Evolutionary conservation across 2,797 vertebrate genomes (phyloP).

Genomic region (Argyrosomus regius): DNA sequence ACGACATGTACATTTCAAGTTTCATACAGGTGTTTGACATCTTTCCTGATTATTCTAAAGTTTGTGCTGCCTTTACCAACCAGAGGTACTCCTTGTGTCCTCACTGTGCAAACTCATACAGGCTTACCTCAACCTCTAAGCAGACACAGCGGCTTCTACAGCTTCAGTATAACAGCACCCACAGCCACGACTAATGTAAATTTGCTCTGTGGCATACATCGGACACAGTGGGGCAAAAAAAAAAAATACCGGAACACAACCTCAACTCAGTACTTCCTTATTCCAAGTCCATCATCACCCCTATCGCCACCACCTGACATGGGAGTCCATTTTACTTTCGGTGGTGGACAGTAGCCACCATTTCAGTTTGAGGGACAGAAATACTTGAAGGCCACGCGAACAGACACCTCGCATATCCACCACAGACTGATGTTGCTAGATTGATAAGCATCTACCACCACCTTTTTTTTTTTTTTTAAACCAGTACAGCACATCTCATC

Average conservation of each 20-base stretch:
- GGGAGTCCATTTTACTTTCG: slow-evolving; percentile 72
- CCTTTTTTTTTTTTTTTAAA: slow-evolving; percentile 44
- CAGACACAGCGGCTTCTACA: slow-evolving; percentile 74
- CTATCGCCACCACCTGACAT: slow-evolving; percentile 72
- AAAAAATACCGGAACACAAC: slow-evolving; percentile 79
- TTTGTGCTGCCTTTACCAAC: slow-evolving; percentile 65
- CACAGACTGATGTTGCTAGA: slow-evolving; percentile 72
- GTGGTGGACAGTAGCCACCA: slow-evolving; percentile 66
- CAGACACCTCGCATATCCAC: slow-evolving; percentile 79
- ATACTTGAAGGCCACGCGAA: slow-evolving; percentile 67
- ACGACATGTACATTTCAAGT: slow-evolving; percentile 49
- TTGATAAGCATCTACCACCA: slow-evolving; percentile 70
- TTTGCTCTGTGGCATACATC: slow-evolving; percentile 73
- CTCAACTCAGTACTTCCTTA: slow-evolving; percentile 78
- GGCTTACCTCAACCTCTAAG: slow-evolving; percentile 67
- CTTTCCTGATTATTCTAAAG: slow-evolving; percentile 22
- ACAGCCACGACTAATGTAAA: slow-evolving; percentile 70
- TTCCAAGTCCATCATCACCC: slow-evolving; percentile 74
- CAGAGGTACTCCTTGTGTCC: slow-evolving; percentile 83
- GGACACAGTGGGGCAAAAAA: slow-evolving; percentile 81
- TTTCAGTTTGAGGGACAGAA: slow-evolving; percentile 75
- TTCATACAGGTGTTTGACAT: slow-evolving; percentile 47
- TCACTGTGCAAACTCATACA: slow-evolving; percentile 79
- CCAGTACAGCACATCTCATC: slow-evolving; percentile 79
- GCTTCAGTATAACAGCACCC: slow-evolving; percentile 72